Conservation (phyloP, 2,797 vertebrate species). For the Notolepis coatsorum region DNA sequence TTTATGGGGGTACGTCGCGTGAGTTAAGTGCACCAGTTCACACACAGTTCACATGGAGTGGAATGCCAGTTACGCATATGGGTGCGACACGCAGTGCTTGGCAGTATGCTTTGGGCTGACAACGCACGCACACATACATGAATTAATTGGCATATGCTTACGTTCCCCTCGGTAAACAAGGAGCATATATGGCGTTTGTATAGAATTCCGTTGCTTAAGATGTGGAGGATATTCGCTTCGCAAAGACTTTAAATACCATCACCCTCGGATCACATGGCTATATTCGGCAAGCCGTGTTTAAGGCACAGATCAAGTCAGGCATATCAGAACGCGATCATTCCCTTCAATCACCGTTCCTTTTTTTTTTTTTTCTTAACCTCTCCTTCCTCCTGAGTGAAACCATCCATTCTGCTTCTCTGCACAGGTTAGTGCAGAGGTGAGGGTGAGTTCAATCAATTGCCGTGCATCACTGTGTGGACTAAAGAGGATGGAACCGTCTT, state of each 20-base stretch:
- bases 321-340: slow-evolving; percentile 57
- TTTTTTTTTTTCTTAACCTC: slow-evolving; percentile 24
- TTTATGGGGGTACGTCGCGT: not conserved
- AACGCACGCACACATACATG: slow-evolving; percentile 13
- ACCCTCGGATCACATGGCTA: slow-evolving; percentile 42
- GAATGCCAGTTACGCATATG: not conserved
- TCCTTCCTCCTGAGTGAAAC: slow-evolving; percentile 65
- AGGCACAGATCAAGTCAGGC: slow-evolving; percentile 48
- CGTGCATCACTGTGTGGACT: slow-evolving; percentile 65
- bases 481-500: slow-evolving; percentile 54
- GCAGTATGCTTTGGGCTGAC: not conserved
- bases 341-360: slow-evolving; percentile 49
- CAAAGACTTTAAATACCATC: slow-evolving; percentile 42
- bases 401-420: slow-evolving; percentile 71
- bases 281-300: slow-evolving; percentile 55
- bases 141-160: slow-evolving; percentile 27
- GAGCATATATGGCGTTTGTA: slow-evolving; percentile 15
- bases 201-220: slow-evolving; percentile 15
- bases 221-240: slow-evolving; percentile 12
- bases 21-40: slow-evolving; percentile 1
- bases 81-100: slow-evolving; percentile 1
- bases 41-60: not conserved
- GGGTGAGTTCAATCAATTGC: slow-evolving; percentile 77
- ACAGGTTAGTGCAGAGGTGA: slow-evolving; percentile 75
- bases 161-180: slow-evolving; percentile 32